Conservation (phyloP, 2,113 vertebrate genomes). For the Cygnus atratus region DNA sequence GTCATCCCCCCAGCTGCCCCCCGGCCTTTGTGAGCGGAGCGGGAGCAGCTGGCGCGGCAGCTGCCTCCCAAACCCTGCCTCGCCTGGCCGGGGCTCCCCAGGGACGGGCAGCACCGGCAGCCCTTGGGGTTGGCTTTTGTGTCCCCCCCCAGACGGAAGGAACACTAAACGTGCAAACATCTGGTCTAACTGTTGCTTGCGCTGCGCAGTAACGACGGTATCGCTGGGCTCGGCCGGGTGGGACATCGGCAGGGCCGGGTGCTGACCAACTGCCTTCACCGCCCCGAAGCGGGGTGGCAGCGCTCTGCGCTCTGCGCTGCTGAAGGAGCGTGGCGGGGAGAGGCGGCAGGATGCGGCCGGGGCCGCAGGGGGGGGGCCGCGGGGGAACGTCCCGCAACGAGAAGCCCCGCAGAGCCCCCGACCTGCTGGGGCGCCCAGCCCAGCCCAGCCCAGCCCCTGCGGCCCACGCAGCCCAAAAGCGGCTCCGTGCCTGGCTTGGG, state of each 20-base stretch:
- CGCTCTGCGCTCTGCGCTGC: background rate
- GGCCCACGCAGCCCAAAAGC: background rate
- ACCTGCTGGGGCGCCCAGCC: background rate
- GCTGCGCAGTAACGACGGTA: background rate
- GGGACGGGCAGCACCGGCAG: background rate
- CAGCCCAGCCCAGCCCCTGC: background rate
- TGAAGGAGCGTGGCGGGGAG: background rate
- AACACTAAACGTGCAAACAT: slow-evolving; percentile 13
- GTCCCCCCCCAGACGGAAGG: background rate
- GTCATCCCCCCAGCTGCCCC: background rate
- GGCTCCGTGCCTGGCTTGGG: too few relatives aligned
- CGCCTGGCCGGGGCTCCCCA: background rate
- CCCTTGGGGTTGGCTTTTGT: background rate
- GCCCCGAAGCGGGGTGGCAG: background rate
- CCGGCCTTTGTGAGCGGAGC: slow-evolving; percentile 38
- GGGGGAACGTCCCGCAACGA: too few relatives aligned
- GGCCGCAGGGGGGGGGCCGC: background rate
- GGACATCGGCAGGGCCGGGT: background rate
- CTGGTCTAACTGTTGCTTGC: slow-evolving; percentile 44
- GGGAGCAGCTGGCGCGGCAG: slow-evolving; percentile 69
- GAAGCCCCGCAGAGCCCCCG: too few relatives aligned
- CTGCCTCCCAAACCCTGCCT: slow-evolving; percentile 36
- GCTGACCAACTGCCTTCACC: slow-evolving; percentile 11
- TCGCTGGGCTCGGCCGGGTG: background rate
- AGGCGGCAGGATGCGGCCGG: background rate